Conservation (phyloP, 2,888 invertebrate species). For the Phrixothrix hirtus region DNA sequence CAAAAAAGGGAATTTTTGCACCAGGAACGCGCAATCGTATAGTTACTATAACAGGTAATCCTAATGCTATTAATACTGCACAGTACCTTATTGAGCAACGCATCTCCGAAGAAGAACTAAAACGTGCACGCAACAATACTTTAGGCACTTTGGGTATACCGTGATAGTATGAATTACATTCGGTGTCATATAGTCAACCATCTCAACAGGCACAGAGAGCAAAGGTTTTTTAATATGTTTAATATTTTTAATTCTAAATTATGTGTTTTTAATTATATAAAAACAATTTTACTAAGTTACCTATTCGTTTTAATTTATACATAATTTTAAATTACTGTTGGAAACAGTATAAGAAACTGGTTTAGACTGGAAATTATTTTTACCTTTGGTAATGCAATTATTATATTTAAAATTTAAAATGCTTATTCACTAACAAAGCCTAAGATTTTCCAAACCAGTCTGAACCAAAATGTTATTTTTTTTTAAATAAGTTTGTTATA, state of each 20-base stretch:
- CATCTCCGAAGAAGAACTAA: conserved; percentile 93
- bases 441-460: too few species aligned
- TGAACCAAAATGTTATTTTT: conserved; percentile 4
- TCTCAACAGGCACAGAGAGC: conserved; percentile 41
- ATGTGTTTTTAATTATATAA: neutral
- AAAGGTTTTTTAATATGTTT: conserved; percentile 39
- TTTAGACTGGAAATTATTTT: conserved; percentile 12
- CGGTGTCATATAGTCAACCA: conserved; percentile 14
- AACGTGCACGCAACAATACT: conserved; percentile 88
- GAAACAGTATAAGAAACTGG: conserved; percentile 21
- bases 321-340: conserved; percentile 28
- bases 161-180: conserved; percentile 55
- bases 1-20: conserved; percentile 96
- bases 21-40: conserved; percentile 97
- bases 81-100: conserved; percentile 96
- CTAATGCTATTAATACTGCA: conserved; percentile 87
- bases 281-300: conserved; percentile 10
- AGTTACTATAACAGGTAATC: conserved; percentile 91
- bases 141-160: conserved; percentile 70
- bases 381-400: conserved; percentile 12
- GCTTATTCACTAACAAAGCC: too few species aligned
- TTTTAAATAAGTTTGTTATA: conserved; percentile 16
- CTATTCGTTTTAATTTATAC: conserved; percentile 8
- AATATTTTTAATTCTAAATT: too few species aligned
- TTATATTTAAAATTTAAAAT: too few species aligned